Evolutionary conservation across 30 jellyfish, hydroid and myxozoan genomes (phyloP), one percentile per base, ranked within the genome.

Genomic region (Hydra vulgaris): DNA sequence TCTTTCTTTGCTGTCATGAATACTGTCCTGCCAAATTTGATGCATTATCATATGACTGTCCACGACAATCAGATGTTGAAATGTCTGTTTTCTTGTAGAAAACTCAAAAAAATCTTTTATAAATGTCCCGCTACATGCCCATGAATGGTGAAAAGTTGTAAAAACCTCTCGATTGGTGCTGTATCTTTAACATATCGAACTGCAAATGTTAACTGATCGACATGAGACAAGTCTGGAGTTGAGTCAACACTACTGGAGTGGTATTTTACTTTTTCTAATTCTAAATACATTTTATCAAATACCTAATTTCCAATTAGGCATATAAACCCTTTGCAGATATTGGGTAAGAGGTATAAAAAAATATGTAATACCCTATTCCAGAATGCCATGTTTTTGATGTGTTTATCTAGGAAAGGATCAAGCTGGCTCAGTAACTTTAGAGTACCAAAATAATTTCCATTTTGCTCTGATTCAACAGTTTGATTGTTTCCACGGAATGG

Each of bases 1-100:
- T 84, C 73, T 70, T 77, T 70, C 84, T 87, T 72, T 84, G 94
- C 27, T 76, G 84, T 20, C 89, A 89, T 54, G 80, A 15, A 70
- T 84, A 84, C 74, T 84, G 79, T 56, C 94, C 61, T 40, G 61
- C 61, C 61, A 40, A 3, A 12, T 40, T 40, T 40, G 61, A 40
- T 40, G 61, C 61, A 40, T 40, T 40, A 40, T 40, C 61, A 40
- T 40, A 40, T 40, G 61, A 40, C 61, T 40, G 8, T 12, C 12
- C 61, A 40, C 61, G 61, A 40, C 61, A 40, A 40, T 40, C 61
- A 40, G 61, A 40, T 40, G 12, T 83, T 18, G 94, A 75, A 27
- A 27, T 73, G 81, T 73, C 67, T 5, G 71, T 54, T 40, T 40
- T 12, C 12, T 40, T n/a, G n/a, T n/a, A n/a, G n/a, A n/a, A n/a